A percentile compares a stretch with the other conserved stretches of the same genome.
Conservation (phyloP, 2,113 vertebrate species). For the Mustela nigripes region DNA sequence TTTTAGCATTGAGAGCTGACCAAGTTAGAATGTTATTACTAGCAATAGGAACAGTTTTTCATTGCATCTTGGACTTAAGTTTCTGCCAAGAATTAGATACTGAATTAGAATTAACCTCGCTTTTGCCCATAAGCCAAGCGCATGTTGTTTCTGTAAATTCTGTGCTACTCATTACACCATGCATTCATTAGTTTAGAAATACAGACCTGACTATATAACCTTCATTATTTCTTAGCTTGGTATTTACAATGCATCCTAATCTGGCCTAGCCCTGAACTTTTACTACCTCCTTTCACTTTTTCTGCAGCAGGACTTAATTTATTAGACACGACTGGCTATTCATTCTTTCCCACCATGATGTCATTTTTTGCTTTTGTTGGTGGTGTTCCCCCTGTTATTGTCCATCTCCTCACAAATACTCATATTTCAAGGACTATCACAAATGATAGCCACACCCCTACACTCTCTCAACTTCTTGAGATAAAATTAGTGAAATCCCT, state of each 20-base stretch:
- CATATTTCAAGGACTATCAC: neutral
- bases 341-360: neutral
- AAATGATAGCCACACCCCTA: neutral
- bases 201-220: neutral
- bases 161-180: neutral
- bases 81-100: constrained; percentile 30
- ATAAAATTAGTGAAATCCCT: neutral
- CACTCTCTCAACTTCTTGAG: neutral
- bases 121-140: neutral
- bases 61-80: neutral
- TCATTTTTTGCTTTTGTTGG: neutral
- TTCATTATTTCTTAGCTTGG: constrained; percentile 6
- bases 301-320: neutral
- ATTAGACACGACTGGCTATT: neutral
- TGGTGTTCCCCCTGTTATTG: neutral
- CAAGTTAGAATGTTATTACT: constrained; percentile 41
- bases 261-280: neutral
- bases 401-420: neutral
- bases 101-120: neutral
- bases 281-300: neutral
- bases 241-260: neutral
- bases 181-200: neutral
- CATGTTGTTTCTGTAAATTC: neutral
- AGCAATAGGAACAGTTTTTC: neutral
- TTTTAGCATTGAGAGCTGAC: constrained; percentile 24